These are phyloP conservation scores for Eudasyphora cyanicolor DNA, from an alignment of 2,888 invertebrate species.

Conservation along the genomic window DNA sequence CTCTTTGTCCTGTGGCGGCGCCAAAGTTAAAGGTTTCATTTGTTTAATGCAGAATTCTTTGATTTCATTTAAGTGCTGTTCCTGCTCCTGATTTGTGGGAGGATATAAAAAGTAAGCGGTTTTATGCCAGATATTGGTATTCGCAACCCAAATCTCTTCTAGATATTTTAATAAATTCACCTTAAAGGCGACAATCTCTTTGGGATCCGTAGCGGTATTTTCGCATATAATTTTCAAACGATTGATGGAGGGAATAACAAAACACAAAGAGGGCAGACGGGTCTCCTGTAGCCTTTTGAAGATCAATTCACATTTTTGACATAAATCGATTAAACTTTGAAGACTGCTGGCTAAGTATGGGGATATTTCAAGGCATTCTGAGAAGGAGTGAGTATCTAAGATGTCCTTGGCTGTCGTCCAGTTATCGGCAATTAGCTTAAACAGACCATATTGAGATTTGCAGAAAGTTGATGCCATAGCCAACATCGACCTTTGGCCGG, in stretches of 20 bases:
- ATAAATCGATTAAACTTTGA: not conserved
- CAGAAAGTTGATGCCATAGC: not conserved
- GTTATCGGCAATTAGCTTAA: not conserved
- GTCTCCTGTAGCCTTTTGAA: not conserved
- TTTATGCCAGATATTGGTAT: not conserved
- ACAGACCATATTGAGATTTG: not conserved
- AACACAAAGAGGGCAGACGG: not conserved
- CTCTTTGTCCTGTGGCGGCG: too few relatives aligned
- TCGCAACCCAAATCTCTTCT: not conserved
- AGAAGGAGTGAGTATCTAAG: not conserved
- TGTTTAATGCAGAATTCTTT: not conserved
- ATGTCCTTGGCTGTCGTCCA: not conserved
- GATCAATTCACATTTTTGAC: not conserved
- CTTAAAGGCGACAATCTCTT: not conserved
- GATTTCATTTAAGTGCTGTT: not conserved
- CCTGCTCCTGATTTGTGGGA: not conserved
- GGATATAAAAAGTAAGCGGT: not conserved
- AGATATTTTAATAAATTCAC: not conserved
- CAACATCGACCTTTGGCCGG: not conserved
- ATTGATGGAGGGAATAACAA: not conserved
- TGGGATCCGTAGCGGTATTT: not conserved
- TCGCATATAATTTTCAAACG: not conserved
- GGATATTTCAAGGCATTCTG: too few relatives aligned
- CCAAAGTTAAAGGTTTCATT: not conserved
- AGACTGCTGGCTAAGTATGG: too few relatives aligned